Percentiles rank a stretch among this genome's conserved stretches.
Evolutionary conservation across 2,888 invertebrate genomes (phyloP).

Genomic region (Pediacus dermestoides): DNA sequence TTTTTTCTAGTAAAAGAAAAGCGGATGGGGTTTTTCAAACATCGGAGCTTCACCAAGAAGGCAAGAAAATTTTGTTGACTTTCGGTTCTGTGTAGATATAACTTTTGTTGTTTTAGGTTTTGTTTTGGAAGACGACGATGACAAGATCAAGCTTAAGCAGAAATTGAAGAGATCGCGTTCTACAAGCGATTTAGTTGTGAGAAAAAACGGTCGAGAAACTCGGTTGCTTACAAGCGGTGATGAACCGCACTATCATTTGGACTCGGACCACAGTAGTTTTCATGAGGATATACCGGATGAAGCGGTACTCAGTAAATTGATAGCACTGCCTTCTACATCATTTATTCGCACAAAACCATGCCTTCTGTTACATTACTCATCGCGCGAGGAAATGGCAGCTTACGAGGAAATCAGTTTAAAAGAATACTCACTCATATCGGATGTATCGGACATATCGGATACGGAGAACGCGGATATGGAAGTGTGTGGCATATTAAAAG

Average conservation of each 20-base stretch:
- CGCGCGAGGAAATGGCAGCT: constrained; percentile 42
- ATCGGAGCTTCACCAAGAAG: constrained; percentile 54
- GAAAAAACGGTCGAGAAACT: constrained; percentile 42
- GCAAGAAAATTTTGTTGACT: constrained; percentile 31
- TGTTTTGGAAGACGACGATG: constrained; percentile 46
- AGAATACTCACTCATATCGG: no score
- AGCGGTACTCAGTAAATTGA: constrained; percentile 43
- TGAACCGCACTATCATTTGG: constrained; percentile 51
- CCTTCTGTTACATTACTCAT: constrained; percentile 41
- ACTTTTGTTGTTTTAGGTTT: constrained; percentile 25
- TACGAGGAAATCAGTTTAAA: constrained; percentile 51
- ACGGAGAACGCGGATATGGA: constrained; percentile 53
- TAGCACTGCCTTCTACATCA: constrained; percentile 46
- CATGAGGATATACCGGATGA: constrained; percentile 55
- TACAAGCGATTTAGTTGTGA: constrained; percentile 51
- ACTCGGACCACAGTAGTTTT: constrained; percentile 54
- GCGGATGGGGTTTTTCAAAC: constrained; percentile 55
- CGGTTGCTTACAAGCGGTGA: constrained; percentile 43
- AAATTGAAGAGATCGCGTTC: constrained; percentile 51
- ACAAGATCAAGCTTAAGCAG: constrained; percentile 46
- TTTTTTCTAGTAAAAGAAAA: constrained; percentile 48
- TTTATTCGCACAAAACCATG: constrained; percentile 44
- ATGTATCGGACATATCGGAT: no score
- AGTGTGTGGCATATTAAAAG: constrained; percentile 50
- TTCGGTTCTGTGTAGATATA: constrained; percentile 21